A percentile compares a stretch with the other conserved stretches of the same genome.
These are phyloP conservation scores for Solea solea DNA, from an alignment of 2,113 vertebrate species.

Conservation along the genomic window DNA sequence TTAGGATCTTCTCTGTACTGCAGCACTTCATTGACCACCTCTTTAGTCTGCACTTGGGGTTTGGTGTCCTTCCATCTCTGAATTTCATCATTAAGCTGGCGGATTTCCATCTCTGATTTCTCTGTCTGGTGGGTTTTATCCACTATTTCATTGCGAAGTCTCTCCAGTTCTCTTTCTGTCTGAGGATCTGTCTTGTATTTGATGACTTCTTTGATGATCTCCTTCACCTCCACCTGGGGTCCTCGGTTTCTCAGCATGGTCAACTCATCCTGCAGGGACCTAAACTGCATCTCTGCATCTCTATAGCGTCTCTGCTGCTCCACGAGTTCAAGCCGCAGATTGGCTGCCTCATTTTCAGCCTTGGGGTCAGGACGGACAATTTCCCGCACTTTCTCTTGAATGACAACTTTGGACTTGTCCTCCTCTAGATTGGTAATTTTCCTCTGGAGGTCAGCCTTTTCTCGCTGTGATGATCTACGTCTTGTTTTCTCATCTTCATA, in stretches of 20 bases:
- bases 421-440: constrained; percentile 90
- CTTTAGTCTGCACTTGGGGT: constrained; percentile 92
- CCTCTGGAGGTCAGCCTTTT: constrained; percentile 88
- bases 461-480: constrained; percentile 83
- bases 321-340: constrained; percentile 92
- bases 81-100: constrained; percentile 93
- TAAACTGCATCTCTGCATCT: constrained; percentile 87
- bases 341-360: constrained; percentile 92
- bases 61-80: constrained; percentile 90
- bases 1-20: constrained; percentile 94
- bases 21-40: constrained; percentile 92
- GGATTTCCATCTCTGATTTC: constrained; percentile 90
- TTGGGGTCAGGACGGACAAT: constrained; percentile 95
- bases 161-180: constrained; percentile 89
- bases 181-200: constrained; percentile 95
- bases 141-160: constrained; percentile 93
- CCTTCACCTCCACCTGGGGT: constrained; percentile 91
- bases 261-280: constrained; percentile 86
- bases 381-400: constrained; percentile 95
- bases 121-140: constrained; percentile 91
- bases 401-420: constrained; percentile 89
- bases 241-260: constrained; percentile 85
- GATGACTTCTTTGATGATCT: constrained; percentile 95
- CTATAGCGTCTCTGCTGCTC: constrained; percentile 90
- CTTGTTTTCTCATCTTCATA: constrained; percentile 90